Evolutionary conservation across 2,888 invertebrate species (phyloP).

Genomic region (Gandaritis pyraliata): DNA sequence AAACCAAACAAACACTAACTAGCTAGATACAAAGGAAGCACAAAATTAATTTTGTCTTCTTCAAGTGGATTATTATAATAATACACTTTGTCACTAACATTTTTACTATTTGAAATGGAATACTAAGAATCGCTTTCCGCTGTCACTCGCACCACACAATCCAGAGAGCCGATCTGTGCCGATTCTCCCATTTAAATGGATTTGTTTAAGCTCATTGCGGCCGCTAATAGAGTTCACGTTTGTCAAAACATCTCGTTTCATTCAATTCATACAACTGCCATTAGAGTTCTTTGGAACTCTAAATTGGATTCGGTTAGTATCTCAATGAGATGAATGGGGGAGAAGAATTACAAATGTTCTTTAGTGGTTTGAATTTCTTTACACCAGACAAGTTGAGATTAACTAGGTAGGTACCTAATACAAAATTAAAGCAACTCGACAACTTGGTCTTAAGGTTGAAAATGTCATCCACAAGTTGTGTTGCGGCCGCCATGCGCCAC

Average conservation of each 20-base stretch:
- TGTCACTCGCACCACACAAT: slow-evolving; percentile 1
- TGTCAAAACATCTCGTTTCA: slow-evolving; percentile 59
- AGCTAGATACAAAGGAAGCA: too few relatives aligned
- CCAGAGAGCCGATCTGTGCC: slow-evolving; percentile 42
- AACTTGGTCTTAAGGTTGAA: neutral
- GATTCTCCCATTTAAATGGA: slow-evolving; percentile 51
- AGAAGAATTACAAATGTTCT: slow-evolving; percentile 4
- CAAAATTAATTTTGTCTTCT: too few relatives aligned
- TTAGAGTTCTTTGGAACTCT: slow-evolving; percentile 30
- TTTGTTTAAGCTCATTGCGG: slow-evolving; percentile 52
- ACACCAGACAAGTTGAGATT: too few relatives aligned
- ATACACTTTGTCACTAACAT: too few relatives aligned
- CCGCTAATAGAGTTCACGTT: slow-evolving; percentile 62
- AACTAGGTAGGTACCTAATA: too few relatives aligned
- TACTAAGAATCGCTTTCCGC: slow-evolving; percentile 8
- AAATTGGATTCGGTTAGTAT: slow-evolving; percentile 32
- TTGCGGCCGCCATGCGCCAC: neutral
- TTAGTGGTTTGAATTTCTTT: neutral
- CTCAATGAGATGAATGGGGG: slow-evolving; percentile 14
- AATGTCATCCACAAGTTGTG: neutral
- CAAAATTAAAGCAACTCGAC: too few relatives aligned
- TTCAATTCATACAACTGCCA: slow-evolving; percentile 32
- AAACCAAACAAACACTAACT: too few relatives aligned
- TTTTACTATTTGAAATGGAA: too few relatives aligned
- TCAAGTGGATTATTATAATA: too few relatives aligned